Conservation (phyloP, 2,797 vertebrate genomes). For the Corythornis leucogaster region DNA sequence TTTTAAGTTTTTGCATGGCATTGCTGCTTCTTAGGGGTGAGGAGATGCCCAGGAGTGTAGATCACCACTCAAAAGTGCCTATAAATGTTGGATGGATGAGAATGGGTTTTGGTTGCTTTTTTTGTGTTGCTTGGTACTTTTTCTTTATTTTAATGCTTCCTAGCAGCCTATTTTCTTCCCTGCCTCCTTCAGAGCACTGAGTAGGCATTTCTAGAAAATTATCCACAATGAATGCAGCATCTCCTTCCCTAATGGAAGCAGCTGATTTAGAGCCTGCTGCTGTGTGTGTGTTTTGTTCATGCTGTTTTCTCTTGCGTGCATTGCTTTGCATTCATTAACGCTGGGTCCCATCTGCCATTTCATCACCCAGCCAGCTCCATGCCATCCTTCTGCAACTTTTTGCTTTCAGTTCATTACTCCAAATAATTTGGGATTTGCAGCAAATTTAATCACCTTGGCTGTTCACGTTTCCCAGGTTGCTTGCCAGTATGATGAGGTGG, state of each 20-base stretch:
- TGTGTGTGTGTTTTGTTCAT: conserved; percentile 36
- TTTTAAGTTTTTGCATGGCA: background rate
- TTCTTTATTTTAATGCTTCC: background rate
- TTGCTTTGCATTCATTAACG: conserved; percentile 64
- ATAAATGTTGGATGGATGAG: background rate
- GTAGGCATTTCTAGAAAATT: conserved; percentile 55
- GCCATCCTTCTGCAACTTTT: background rate
- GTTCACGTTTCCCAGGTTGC: background rate
- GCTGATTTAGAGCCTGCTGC: conserved; percentile 46
- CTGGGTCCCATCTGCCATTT: conserved; percentile 47
- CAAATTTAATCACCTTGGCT: background rate
- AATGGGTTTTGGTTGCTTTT: background rate
- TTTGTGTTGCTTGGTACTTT: background rate
- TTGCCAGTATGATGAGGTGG: background rate
- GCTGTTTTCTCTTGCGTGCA: conserved; percentile 50
- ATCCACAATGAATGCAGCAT: conserved; percentile 31
- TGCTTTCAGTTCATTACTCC: background rate
- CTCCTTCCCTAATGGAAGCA: conserved; percentile 44
- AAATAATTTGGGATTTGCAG: background rate
- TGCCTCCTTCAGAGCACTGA: conserved; percentile 40
- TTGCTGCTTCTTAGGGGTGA: background rate
- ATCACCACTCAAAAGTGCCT: background rate
- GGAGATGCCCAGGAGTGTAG: background rate
- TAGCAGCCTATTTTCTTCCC: conserved; percentile 23
- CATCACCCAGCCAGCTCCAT: background rate